A percentile compares a stretch with the other conserved stretches of the same genome.
These are phyloP conservation scores for Callimorpha dominula DNA, from an alignment of 2,888 invertebrate species.

Conservation along the genomic window DNA sequence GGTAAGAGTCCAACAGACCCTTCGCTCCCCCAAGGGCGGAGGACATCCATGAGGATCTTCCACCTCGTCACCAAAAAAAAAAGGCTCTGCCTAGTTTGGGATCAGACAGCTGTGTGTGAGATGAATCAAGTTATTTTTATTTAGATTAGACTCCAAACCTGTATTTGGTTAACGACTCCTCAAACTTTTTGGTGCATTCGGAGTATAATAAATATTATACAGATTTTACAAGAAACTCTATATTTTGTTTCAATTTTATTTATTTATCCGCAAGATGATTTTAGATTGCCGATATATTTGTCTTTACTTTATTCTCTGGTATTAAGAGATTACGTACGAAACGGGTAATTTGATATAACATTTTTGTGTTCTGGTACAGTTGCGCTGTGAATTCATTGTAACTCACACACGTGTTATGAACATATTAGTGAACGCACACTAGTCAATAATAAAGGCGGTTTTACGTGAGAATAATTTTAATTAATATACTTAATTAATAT, in stretches of 20 bases:
- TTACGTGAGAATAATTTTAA: slow-evolving; percentile 2
- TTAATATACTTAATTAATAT: neutral
- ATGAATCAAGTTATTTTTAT: too few species aligned
- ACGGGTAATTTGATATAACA: slow-evolving; percentile 57
- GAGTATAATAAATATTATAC: too few species aligned
- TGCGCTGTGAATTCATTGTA: slow-evolving; percentile 47
- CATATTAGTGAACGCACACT: slow-evolving; percentile 31
- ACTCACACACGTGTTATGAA: slow-evolving; percentile 27
- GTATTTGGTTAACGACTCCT: too few species aligned
- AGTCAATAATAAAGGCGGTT: slow-evolving; percentile 17
- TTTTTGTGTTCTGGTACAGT: slow-evolving; percentile 62
- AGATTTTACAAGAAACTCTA: too few species aligned
- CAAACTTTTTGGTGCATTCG: too few species aligned
- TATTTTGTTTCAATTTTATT: neutral
- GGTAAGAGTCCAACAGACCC: too few species aligned
- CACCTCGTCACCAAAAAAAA: too few species aligned
- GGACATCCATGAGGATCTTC: too few species aligned
- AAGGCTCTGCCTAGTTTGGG: too few species aligned
- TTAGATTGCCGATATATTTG: slow-evolving; percentile 28
- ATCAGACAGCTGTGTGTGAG: too few species aligned
- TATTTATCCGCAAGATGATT: slow-evolving; percentile 27
- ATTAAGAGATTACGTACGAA: slow-evolving; percentile 48
- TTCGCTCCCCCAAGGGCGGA: too few species aligned
- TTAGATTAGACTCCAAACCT: too few species aligned
- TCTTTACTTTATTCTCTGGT: slow-evolving; percentile 10